Percentiles rank a stretch among this genome's conserved stretches.
phyloP scores from a whole-genome alignment of 2,113 vertebrate species.

The Telmatochromis brachygnathus region DNA sequence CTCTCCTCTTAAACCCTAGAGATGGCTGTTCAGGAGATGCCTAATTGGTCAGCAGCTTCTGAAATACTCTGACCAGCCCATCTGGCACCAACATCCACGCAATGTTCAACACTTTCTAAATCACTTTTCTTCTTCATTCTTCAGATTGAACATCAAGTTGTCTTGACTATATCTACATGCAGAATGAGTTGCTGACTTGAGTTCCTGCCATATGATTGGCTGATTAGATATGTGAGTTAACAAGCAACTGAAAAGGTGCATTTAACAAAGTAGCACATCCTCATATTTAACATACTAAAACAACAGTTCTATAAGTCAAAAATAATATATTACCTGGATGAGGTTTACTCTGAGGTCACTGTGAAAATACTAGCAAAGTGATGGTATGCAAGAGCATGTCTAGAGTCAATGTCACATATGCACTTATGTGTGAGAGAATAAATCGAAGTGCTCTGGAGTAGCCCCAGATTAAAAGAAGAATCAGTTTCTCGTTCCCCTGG shows the following conservation, averaged over 20 bases:
- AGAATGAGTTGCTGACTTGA: background rate
- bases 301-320: background rate
- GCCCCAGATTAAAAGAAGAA: background rate
- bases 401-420: background rate
- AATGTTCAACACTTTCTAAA: background rate
- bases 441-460: background rate
- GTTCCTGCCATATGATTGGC: background rate
- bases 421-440: background rate
- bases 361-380: background rate
- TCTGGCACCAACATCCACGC: background rate
- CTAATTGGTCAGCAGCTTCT: background rate
- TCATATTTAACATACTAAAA: background rate
- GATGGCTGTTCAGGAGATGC: background rate
- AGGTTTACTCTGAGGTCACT: background rate
- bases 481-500: background rate
- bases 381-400: background rate
- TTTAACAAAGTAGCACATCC: background rate
- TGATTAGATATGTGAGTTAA: background rate
- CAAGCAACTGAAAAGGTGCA: background rate
- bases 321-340: background rate
- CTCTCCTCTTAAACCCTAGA: background rate
- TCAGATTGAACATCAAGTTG: background rate
- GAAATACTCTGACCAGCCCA: background rate
- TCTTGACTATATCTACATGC: accelerated
- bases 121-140: background rate